Conservation (phyloP, 2,797 vertebrate genomes). For the Acanthurus leucopareius region DNA sequence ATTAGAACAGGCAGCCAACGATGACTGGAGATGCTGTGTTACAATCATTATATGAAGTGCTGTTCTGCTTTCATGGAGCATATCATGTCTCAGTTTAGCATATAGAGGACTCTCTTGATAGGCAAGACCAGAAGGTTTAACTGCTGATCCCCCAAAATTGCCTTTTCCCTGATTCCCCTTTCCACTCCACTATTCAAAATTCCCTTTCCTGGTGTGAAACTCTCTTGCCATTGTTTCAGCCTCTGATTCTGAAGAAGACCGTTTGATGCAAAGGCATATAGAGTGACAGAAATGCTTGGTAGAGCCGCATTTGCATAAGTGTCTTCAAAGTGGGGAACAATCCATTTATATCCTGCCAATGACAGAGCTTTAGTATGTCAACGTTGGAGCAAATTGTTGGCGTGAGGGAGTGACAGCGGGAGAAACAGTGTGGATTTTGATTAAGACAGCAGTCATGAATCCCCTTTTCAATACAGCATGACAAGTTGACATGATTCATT, state of each 20-base stretch:
- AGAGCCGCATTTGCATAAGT: slow-evolving; percentile 54
- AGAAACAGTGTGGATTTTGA: slow-evolving; percentile 24
- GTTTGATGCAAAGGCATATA: slow-evolving; percentile 35
- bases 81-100: slow-evolving; percentile 32
- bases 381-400: slow-evolving; percentile 32
- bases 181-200: background rate
- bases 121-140: slow-evolving; percentile 25
- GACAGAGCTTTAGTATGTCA: slow-evolving; percentile 39
- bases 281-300: slow-evolving; percentile 41
- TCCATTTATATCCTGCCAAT: slow-evolving; percentile 58
- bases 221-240: background rate
- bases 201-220: background rate
- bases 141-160: slow-evolving; percentile 21
- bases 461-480: slow-evolving; percentile 3
- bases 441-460: slow-evolving; percentile 33
- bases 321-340: slow-evolving; percentile 30
- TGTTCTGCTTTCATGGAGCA: slow-evolving; percentile 38
- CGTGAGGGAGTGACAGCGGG: slow-evolving; percentile 21
- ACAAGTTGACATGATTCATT: slow-evolving; percentile 16
- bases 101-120: slow-evolving; percentile 28
- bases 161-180: slow-evolving; percentile 28
- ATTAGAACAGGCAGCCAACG: slow-evolving; percentile 25
- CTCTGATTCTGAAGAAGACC: slow-evolving; percentile 25
- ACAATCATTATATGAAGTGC: background rate
- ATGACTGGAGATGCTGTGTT: slow-evolving; percentile 13